Percentiles rank a stretch among this genome's conserved stretches.
phyloP scores from a whole-genome alignment of 64 coral and sea anemone genomes.

The Stylophora pistillata region DNA sequence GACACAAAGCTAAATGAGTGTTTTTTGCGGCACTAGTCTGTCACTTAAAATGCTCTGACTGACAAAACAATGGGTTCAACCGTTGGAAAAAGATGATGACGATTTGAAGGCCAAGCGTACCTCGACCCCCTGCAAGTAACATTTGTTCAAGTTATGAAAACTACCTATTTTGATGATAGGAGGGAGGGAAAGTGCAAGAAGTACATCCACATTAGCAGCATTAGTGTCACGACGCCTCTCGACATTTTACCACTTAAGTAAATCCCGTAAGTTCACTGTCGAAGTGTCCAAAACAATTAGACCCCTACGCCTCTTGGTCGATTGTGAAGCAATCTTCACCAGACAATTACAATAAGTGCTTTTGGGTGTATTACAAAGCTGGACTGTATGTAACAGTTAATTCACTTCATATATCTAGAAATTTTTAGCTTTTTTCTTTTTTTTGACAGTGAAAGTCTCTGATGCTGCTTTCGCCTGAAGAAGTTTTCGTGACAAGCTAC shows the following conservation, averaged over 20 bases:
- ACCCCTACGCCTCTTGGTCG: conserved; percentile 3
- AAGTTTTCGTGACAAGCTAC: conserved; percentile 20
- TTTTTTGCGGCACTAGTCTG: not conserved
- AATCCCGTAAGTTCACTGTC: conserved; percentile 19
- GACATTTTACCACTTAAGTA: conserved; percentile 50
- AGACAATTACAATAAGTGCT: conserved; percentile 39
- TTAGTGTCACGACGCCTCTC: conserved; percentile 18
- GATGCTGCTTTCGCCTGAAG: not conserved
- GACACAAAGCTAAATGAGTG: not conserved
- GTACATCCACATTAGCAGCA: conserved; percentile 38
- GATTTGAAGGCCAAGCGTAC: conserved; percentile 16
- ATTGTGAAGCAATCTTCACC: conserved; percentile 35
- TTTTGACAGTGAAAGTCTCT: not conserved
- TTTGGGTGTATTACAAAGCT: not conserved
- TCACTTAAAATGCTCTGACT: too few species aligned
- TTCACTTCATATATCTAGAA: not conserved
- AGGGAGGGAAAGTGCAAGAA: conserved; percentile 39
- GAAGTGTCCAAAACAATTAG: conserved; percentile 38
- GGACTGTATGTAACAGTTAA: not conserved
- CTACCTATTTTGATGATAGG: conserved; percentile 45
- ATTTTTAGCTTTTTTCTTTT: not conserved
- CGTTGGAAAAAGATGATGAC: conserved; percentile 4
- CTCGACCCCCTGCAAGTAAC: conserved; percentile 26
- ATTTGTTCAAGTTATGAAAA: conserved; percentile 50
- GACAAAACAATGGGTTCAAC: conserved; percentile 4